Percentiles rank a stretch among this genome's conserved stretches.
Conservation (phyloP, 2,113 vertebrate species). For the Grammomys dolichurus region DNA sequence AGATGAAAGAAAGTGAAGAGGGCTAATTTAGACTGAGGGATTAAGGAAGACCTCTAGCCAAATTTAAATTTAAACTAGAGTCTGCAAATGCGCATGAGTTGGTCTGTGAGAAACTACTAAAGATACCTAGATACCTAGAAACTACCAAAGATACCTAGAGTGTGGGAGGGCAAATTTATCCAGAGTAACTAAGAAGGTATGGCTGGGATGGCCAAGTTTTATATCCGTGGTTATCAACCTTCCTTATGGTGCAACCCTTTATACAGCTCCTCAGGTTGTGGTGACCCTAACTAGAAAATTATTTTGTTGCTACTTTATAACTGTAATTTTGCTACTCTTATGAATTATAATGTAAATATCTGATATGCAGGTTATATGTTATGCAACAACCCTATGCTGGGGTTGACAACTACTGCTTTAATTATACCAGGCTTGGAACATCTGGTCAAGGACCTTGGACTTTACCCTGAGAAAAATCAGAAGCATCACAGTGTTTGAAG, state of each 20-base stretch:
- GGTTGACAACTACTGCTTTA: background rate
- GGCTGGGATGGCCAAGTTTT: background rate
- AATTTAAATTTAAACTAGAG: constrained; percentile 1
- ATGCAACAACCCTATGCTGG: background rate
- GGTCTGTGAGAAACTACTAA: background rate
- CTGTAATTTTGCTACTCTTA: background rate
- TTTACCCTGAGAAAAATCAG: background rate
- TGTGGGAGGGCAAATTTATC: background rate
- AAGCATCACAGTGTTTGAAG: background rate
- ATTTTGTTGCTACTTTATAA: background rate
- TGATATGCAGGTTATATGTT: background rate
- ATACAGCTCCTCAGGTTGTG: background rate
- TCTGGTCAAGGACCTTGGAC: background rate
- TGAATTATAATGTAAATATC: background rate
- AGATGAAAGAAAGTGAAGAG: background rate
- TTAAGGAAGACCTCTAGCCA: background rate
- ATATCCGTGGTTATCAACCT: background rate
- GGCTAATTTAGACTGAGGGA: background rate
- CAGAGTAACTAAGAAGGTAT: background rate
- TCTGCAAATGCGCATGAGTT: background rate
- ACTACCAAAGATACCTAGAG: background rate
- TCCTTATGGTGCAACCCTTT: background rate
- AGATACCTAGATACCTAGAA: no score
- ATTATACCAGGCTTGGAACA: background rate
- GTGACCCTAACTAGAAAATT: no score